Conservation (phyloP, 2,797 vertebrate species). For the Pagetopsis macropterus region DNA sequence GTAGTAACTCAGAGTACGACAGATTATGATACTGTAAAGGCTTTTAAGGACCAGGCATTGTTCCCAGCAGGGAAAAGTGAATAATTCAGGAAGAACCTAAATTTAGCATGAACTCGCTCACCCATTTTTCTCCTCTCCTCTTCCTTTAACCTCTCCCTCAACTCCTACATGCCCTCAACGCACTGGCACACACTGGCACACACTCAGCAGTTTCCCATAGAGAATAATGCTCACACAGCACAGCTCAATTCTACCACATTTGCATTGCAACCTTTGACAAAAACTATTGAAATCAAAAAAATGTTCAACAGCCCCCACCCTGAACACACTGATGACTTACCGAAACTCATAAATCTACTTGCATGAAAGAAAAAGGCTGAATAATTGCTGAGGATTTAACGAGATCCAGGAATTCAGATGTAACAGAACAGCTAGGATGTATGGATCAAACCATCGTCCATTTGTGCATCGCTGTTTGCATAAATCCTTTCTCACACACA, state of each 20-base stretch:
- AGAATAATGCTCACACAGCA: slow-evolving; percentile 21
- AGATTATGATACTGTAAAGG: slow-evolving; percentile 34
- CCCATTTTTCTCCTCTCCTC: slow-evolving; percentile 25
- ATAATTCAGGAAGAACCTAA: slow-evolving; percentile 74
- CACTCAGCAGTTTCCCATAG: slow-evolving; percentile 42
- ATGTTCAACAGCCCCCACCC: neutral
- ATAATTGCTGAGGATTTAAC: slow-evolving; percentile 17
- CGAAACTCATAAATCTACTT: neutral
- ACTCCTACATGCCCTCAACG: slow-evolving; percentile 20
- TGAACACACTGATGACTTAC: slow-evolving; percentile 3
- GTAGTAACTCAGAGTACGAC: slow-evolving; percentile 24
- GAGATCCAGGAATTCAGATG: slow-evolving; percentile 18
- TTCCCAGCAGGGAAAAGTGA: slow-evolving; percentile 62
- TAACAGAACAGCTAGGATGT: slow-evolving; percentile 52
- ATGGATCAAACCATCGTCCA: slow-evolving; percentile 1
- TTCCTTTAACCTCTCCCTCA: slow-evolving; percentile 45
- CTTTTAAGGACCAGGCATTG: slow-evolving; percentile 47
- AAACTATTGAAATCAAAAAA: slow-evolving; percentile 12
- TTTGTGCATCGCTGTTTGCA: slow-evolving; percentile 1
- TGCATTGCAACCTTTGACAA: slow-evolving; percentile 24
- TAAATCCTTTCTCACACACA: slow-evolving; percentile 8
- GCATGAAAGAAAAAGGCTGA: neutral
- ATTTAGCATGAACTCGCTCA: slow-evolving; percentile 71
- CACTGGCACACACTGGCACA: slow-evolving; percentile 18
- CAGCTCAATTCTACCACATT: slow-evolving; percentile 31